Conservation (phyloP, 2,888 invertebrate genomes). For the Drosophila cognata region DNA sequence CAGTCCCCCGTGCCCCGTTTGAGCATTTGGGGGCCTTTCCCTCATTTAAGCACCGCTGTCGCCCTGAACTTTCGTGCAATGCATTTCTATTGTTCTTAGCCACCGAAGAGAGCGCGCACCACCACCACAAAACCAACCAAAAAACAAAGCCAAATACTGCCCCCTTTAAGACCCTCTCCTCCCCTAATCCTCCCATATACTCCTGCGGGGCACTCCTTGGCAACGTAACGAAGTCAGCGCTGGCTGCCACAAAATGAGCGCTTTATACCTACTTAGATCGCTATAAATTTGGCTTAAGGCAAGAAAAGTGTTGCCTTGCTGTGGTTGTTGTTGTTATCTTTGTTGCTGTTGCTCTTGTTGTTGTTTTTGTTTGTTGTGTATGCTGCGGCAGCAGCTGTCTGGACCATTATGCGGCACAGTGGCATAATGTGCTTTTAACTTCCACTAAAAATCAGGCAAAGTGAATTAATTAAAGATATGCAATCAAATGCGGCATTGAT, state of each 20-base stretch:
- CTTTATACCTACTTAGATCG: slow-evolving; percentile 81
- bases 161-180: not conserved
- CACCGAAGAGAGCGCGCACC: slow-evolving; percentile 29
- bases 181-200: slow-evolving; percentile 16
- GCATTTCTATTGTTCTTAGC: slow-evolving; percentile 74
- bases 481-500: not conserved
- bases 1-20: slow-evolving; percentile 1
- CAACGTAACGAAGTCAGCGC: slow-evolving; percentile 74
- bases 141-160: slow-evolving; percentile 44
- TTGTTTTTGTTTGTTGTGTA: slow-evolving; percentile 30
- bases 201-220: slow-evolving; percentile 78
- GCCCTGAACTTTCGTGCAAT: slow-evolving; percentile 63
- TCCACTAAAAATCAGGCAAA: not conserved
- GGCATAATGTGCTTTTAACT: not conserved
- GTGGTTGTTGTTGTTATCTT: slow-evolving; percentile 1
- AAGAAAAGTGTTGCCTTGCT: slow-evolving; percentile 78
- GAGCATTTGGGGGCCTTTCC: slow-evolving; percentile 17
- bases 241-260: slow-evolving; percentile 79
- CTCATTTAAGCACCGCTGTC: slow-evolving; percentile 36
- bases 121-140: slow-evolving; percentile 11
- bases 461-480: not conserved
- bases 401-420: slow-evolving; percentile 45
- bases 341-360: slow-evolving; percentile 17
- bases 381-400: slow-evolving; percentile 41
- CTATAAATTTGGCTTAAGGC: slow-evolving; percentile 81